phyloP scores from a whole-genome alignment of 2,888 invertebrate genomes.

The Cataglyphis altisquamis region DNA sequence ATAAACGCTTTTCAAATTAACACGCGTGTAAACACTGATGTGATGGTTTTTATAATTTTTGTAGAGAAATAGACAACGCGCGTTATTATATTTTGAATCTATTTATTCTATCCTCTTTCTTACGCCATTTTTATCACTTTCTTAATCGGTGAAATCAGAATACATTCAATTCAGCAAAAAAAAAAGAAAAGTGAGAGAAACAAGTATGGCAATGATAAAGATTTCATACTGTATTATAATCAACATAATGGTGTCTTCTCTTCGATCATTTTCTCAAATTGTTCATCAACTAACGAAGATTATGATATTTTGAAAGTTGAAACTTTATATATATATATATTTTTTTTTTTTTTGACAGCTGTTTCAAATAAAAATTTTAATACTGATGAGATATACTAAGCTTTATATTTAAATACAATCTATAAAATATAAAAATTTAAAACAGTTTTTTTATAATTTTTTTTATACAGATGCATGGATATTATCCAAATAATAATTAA shows the following conservation, averaged over 20 bases:
- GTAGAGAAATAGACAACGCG: not conserved
- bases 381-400: not conserved
- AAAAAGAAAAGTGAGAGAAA: not conserved
- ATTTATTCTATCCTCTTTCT: not conserved
- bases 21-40: not conserved
- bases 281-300: not conserved
- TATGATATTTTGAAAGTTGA: not conserved
- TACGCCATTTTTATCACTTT: too few species aligned
- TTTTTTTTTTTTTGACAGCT: not conserved
- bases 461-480: not conserved
- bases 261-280: not conserved
- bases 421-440: not conserved
- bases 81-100: not conserved
- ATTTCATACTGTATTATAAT: not conserved
- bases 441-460: constrained; percentile 5
- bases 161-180: not conserved
- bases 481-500: not conserved
- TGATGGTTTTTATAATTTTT: not conserved
- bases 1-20: not conserved
- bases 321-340: not conserved
- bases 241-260: not conserved
- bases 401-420: not conserved
- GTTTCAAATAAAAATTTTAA: not conserved
- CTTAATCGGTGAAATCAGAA: not conserved
- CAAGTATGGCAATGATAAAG: not conserved